Evolutionary conservation across 1,140 invertebrate species (phyloP).

Genomic region (Dendroctonus ponderosae): DNA sequence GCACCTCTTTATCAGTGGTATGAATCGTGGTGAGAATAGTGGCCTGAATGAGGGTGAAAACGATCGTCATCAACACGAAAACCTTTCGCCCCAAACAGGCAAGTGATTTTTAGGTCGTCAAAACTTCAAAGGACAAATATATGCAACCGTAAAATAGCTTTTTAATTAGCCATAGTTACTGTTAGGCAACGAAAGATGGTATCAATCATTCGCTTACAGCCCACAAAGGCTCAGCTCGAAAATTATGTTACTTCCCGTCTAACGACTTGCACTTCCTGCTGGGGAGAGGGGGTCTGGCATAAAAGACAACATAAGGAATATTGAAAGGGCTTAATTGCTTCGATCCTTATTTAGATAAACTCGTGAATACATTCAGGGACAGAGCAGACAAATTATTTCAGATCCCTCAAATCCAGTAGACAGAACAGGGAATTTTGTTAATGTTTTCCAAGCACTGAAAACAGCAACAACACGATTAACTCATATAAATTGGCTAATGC

Average conservation of each 20-base stretch:
- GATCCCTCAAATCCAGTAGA: too few relatives aligned
- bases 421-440: too few relatives aligned
- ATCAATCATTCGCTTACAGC: conserved; percentile 9
- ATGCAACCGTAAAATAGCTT: conserved; percentile 9
- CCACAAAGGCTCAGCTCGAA: conserved; percentile 16
- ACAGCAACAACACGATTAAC: too few relatives aligned
- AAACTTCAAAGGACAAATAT: neutral
- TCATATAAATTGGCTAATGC: too few relatives aligned
- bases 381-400: too few relatives aligned
- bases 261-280: conserved; percentile 15
- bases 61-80: too few relatives aligned
- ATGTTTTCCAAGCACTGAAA: too few relatives aligned
- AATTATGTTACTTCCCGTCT: conserved; percentile 24
- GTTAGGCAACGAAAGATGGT: conserved; percentile 12
- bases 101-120: too few relatives aligned
- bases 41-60: too few relatives aligned
- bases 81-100: too few relatives aligned
- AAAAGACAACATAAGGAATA: conserved; percentile 7
- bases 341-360: conserved; percentile 7
- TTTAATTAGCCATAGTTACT: conserved; percentile 5
- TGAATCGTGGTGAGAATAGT: too few relatives aligned
- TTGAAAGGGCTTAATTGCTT: conserved; percentile 3
- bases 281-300: neutral
- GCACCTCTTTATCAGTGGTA: too few relatives aligned
- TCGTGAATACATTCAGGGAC: neutral